phyloP scores from a whole-genome alignment of 2,797 vertebrate genomes.

The Chiroxiphia lanceolata region DNA sequence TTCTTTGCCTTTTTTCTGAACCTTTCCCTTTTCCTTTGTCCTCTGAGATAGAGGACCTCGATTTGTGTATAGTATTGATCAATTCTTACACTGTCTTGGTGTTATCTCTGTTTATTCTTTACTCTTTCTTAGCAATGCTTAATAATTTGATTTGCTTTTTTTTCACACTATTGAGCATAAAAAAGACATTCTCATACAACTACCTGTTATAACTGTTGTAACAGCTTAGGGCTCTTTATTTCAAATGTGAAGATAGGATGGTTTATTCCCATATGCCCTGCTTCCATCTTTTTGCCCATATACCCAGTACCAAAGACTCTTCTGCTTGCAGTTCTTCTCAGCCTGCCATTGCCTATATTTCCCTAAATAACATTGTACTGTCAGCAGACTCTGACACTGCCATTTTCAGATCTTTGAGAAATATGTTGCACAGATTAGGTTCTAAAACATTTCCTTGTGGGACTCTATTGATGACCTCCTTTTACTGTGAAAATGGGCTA shows the following conservation, averaged over 20 bases:
- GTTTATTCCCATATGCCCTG: not conserved
- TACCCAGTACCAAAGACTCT: not conserved
- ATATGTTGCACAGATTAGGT: not conserved
- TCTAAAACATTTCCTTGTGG: not conserved
- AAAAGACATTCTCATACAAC: not conserved
- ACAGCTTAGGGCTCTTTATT: not conserved
- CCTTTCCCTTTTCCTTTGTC: not conserved
- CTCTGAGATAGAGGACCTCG: not conserved
- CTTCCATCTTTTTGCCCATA: not conserved
- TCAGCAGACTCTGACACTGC: not conserved
- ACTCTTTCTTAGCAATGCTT: not conserved
- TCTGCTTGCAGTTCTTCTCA: not conserved
- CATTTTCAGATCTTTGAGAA: not conserved
- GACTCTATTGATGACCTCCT: not conserved
- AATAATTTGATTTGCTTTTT: not conserved
- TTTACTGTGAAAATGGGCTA: not conserved
- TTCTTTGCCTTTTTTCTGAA: not conserved
- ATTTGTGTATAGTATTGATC: not conserved
- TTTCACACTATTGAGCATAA: not conserved
- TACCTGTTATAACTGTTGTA: not conserved
- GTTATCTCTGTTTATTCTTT: not conserved
- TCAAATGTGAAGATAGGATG: not conserved
- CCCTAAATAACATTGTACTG: not conserved
- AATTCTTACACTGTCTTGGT: not conserved
- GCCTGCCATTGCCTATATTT: not conserved